These are phyloP conservation scores for Phoebastria nigripes DNA, from an alignment of 2,797 vertebrate genomes.

Conservation along the genomic window DNA sequence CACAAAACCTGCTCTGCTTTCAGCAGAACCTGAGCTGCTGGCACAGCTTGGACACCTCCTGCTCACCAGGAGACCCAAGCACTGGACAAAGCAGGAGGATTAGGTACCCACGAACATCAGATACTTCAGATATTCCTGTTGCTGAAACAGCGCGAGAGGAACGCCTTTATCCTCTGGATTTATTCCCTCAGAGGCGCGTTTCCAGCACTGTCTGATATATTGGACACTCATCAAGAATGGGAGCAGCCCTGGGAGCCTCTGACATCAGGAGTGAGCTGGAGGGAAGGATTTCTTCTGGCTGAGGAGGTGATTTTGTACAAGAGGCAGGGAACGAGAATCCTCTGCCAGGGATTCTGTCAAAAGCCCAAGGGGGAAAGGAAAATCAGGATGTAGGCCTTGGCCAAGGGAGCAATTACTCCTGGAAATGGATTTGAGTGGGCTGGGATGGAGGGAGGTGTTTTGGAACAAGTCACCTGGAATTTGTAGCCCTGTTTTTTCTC, in stretches of 20 bases:
- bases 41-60: background rate
- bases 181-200: background rate
- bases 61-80: background rate
- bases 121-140: background rate
- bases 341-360: constrained; percentile 21
- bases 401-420: constrained; percentile 30
- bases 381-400: constrained; percentile 34
- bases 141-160: background rate
- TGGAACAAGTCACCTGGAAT: constrained; percentile 28
- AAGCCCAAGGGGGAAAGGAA: background rate
- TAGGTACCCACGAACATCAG: background rate
- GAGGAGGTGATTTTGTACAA: constrained; percentile 35
- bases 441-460: background rate
- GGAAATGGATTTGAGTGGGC: constrained; percentile 48
- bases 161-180: background rate
- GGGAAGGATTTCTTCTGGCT: constrained; percentile 19
- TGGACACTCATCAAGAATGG: background rate
- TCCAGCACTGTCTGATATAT: background rate
- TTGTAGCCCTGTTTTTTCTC: background rate
- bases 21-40: background rate
- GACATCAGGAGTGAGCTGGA: background rate
- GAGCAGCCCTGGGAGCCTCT: background rate
- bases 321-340: background rate
- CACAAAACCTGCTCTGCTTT: background rate
- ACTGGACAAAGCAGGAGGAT: background rate